Conservation (phyloP, 2,888 invertebrate species). For the Tetranychus piercei region DNA sequence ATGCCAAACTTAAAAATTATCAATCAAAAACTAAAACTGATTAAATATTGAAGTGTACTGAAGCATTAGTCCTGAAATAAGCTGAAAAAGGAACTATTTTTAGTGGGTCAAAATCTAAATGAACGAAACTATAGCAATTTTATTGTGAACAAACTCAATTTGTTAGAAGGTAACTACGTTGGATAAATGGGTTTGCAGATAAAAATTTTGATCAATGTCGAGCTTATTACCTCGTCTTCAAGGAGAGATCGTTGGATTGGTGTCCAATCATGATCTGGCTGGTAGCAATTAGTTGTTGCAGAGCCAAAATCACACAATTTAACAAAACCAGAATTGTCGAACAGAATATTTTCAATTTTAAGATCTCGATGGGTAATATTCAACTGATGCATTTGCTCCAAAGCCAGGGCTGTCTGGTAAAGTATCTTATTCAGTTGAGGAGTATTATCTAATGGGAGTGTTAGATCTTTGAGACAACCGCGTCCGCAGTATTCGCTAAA, state of each 20-base stretch:
- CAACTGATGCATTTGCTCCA: constrained; percentile 80
- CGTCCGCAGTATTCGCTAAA: constrained; percentile 38
- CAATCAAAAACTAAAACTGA: too few relatives aligned
- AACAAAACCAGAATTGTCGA: constrained; percentile 61
- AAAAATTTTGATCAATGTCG: neutral
- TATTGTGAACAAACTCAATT: too few relatives aligned
- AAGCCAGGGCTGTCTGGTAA: constrained; percentile 72
- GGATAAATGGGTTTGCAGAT: too few relatives aligned
- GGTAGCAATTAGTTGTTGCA: constrained; percentile 56
- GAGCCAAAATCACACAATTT: constrained; percentile 97
- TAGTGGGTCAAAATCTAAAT: too few relatives aligned
- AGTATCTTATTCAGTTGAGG: constrained; percentile 60
- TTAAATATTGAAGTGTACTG: too few relatives aligned
- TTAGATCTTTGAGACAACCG: constrained; percentile 33
- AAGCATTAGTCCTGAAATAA: too few relatives aligned
- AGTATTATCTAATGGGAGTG: constrained; percentile 15
- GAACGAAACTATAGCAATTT: too few relatives aligned
- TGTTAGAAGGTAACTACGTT: too few relatives aligned
- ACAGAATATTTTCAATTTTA: constrained; percentile 82
- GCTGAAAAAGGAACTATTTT: too few relatives aligned
- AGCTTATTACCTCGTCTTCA: constrained; percentile 61
- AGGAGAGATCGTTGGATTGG: constrained; percentile 71
- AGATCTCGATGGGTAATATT: constrained; percentile 89
- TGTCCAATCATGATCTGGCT: constrained; percentile 75
- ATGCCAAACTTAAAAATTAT: too few relatives aligned